Conservation (phyloP, 2,888 invertebrate species). For the Latrodectus hesperus region DNA sequence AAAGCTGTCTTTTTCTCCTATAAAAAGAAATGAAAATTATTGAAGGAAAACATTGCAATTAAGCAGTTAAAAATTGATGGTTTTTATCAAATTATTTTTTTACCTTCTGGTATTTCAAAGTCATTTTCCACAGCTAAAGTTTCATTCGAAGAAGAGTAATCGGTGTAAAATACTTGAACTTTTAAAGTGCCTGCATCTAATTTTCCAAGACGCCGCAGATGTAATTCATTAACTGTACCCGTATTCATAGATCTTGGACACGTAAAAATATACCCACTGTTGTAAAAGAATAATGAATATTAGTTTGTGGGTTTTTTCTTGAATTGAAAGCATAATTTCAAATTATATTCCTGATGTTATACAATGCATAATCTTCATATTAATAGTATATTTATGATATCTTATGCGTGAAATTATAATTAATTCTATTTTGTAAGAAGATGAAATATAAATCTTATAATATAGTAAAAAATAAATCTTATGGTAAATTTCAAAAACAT, state of each 20-base stretch:
- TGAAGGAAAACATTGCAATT: not conserved
- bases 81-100: not conserved
- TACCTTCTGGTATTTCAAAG: conserved; percentile 11
- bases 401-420: no score
- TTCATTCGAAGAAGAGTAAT: not conserved
- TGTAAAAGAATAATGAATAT: not conserved
- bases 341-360: no score
- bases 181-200: conserved; percentile 13
- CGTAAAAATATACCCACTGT: conserved; percentile 22
- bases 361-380: no score
- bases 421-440: no score
- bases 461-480: no score
- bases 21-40: not conserved
- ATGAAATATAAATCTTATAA: no score
- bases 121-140: conserved; percentile 2
- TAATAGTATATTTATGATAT: no score
- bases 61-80: not conserved
- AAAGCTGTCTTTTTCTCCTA: not conserved
- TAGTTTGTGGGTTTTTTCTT: no score
- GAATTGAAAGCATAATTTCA: no score
- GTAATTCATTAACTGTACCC: conserved; percentile 7
- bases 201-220: conserved; percentile 10
- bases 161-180: not conserved
- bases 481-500: no score
- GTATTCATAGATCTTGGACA: not conserved